Conservation (phyloP, 2,113 vertebrate species). For the Menidia beryllina region DNA sequence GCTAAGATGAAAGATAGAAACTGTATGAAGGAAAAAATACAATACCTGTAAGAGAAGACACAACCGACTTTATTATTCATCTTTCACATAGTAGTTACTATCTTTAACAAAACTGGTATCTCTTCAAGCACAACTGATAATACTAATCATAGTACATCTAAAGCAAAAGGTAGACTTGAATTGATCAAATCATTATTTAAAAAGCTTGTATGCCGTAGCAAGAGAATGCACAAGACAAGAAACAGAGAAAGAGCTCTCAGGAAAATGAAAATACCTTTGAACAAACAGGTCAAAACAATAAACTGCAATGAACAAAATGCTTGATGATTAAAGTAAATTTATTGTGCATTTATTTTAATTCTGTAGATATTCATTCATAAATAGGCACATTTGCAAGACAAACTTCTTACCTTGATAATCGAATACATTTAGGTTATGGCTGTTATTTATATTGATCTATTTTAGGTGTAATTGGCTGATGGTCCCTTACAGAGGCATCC, state of each 20-base stretch:
- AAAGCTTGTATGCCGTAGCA: no score
- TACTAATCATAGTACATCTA: neutral
- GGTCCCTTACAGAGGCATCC: conserved; percentile 32
- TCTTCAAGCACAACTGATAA: neutral
- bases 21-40: no score
- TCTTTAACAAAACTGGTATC: neutral
- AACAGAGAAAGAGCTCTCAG: neutral
- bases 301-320: neutral
- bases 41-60: neutral
- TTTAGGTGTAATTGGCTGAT: conserved; percentile 43
- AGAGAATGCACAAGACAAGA: neutral
- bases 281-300: neutral
- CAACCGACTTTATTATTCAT: neutral
- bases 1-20: neutral
- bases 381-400: no score
- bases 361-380: no score
- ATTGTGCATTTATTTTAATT: no score
- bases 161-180: neutral
- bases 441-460: no score
- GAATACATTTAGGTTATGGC: neutral
- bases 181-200: no score
- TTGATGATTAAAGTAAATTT: neutral
- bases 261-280: no score
- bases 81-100: neutral
- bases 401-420: neutral